These are phyloP conservation scores for Epirrhoe alternata DNA, from an alignment of 2,888 invertebrate genomes.

Conservation along the genomic window DNA sequence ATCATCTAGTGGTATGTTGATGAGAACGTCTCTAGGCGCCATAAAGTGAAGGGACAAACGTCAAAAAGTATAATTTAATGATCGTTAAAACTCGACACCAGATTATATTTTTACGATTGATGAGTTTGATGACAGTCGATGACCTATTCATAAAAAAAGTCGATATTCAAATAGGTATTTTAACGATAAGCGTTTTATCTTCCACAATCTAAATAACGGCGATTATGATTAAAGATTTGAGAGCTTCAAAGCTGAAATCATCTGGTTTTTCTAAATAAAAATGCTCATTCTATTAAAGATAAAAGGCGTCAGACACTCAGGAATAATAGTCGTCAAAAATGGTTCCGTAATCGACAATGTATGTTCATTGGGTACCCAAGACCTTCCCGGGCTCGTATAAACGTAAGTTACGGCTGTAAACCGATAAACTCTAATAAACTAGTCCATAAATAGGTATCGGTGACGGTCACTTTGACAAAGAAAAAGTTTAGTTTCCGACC, in stretches of 20 bases:
- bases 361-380: constrained; percentile 47
- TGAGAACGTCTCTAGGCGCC: constrained; percentile 19
- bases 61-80: constrained; percentile 35
- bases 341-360: constrained; percentile 57
- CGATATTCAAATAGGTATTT: constrained; percentile 38
- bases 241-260: constrained; percentile 8
- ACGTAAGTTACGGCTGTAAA: constrained; percentile 68
- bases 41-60: constrained; percentile 27
- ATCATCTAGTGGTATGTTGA: constrained; percentile 20
- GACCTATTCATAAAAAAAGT: constrained; percentile 28
- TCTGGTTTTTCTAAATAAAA: constrained; percentile 6
- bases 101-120: constrained; percentile 42
- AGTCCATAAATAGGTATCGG: constrained; percentile 66
- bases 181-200: constrained; percentile 41
- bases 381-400: constrained; percentile 51
- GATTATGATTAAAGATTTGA: constrained; percentile 37
- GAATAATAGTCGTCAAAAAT: constrained; percentile 54
- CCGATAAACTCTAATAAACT: constrained; percentile 70
- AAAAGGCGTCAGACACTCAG: constrained; percentile 44
- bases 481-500: constrained; percentile 21
- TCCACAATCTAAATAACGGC: constrained; percentile 33
- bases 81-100: constrained; percentile 40
- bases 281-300: constrained; percentile 55
- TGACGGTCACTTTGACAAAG: constrained; percentile 53
- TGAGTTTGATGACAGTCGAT: constrained; percentile 34